Evolutionary conservation across 2,113 vertebrate genomes (phyloP), one percentile per base, ranked within the genome.

Genomic region (Muscicapa adusta): DNA sequence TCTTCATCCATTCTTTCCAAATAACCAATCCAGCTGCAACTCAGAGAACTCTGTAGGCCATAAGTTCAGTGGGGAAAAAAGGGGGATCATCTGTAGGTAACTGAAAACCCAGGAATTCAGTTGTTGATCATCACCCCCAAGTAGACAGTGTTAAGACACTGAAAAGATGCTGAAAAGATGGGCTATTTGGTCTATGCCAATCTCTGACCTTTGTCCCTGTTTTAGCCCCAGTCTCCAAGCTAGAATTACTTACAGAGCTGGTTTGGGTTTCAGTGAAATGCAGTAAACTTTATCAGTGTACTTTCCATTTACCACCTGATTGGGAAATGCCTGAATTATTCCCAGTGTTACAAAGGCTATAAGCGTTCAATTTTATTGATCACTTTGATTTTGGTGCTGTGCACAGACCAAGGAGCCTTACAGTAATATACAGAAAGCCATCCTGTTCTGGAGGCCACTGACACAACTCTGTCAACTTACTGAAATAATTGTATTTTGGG

Each of bases 31-130:
- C 34, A 25, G 14, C 17, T 54, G 53, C 71, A 42, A 6, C 34
- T 75, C 47, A 47, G 42, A 82, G 71, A 28, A 22, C 48, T 22
- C 0, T 4, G 5, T 7, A 50, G 15, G 50, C 16, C 2, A 0
- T 43, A 58, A 54, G 54, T 47, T 50, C 38, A 58, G 56, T 29
- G 10, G 25, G 31, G 3, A 3, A 22, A 42, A 65, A 66, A 34
- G 24, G 2, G 3, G 10, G 6, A 57, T 45, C 14, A 70, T 57
- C 22, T 47, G 40, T 19, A n/a, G 28, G 8, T 16, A 26, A 36
- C 29, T n/a, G 47, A 62, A 20, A 77, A 6, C 8, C 26, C 31
- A 50, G 31, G 58, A 84, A 53, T 48, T 76, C 31, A 9, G 4
- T 17, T 71, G 15, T 25, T 57, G 28, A 20, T 9, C 38, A n/a